These are phyloP conservation scores for Drosophila parthenogenetica DNA, from an alignment of 2,888 invertebrate genomes.

Conservation along the genomic window DNA sequence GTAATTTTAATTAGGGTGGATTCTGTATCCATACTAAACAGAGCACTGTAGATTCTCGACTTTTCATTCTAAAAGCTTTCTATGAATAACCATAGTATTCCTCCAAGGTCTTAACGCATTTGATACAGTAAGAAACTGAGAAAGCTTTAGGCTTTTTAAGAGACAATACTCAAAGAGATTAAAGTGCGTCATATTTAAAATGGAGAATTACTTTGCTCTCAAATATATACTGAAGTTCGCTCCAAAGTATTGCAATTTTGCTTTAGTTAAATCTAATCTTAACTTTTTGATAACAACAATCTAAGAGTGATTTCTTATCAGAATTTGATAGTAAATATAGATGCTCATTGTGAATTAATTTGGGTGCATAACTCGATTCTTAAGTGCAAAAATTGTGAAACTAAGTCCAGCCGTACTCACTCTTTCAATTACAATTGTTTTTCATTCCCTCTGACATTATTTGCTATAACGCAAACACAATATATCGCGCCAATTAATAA, in stretches of 20 bases:
- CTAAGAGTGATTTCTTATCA: slow-evolving; percentile 18
- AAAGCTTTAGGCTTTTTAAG: neutral
- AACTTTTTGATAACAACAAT: slow-evolving; percentile 11
- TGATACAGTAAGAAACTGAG: no score
- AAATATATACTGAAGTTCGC: neutral
- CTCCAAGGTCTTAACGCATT: no score
- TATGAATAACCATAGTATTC: no score
- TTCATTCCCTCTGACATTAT: slow-evolving; percentile 11
- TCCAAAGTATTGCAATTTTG: slow-evolving; percentile 3
- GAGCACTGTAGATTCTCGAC: no score
- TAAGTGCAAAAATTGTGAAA: slow-evolving; percentile 15
- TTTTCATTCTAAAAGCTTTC: no score
- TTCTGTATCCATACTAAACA: no score
- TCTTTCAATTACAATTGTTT: slow-evolving; percentile 49
- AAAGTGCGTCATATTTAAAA: neutral
- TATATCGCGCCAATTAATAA: slow-evolving; percentile 62
- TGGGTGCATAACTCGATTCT: neutral
- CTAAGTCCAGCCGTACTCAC: slow-evolving; percentile 47
- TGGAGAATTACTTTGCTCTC: slow-evolving; percentile 24
- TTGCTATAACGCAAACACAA: slow-evolving; percentile 34
- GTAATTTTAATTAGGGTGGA: no score
- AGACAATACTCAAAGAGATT: neutral
- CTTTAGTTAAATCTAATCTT: slow-evolving; percentile 2
- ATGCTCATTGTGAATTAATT: neutral
- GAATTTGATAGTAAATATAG: neutral